These are phyloP conservation scores for Pycnomerus fuliginosus DNA, from an alignment of 2,888 invertebrate genomes.

Conservation along the genomic window DNA sequence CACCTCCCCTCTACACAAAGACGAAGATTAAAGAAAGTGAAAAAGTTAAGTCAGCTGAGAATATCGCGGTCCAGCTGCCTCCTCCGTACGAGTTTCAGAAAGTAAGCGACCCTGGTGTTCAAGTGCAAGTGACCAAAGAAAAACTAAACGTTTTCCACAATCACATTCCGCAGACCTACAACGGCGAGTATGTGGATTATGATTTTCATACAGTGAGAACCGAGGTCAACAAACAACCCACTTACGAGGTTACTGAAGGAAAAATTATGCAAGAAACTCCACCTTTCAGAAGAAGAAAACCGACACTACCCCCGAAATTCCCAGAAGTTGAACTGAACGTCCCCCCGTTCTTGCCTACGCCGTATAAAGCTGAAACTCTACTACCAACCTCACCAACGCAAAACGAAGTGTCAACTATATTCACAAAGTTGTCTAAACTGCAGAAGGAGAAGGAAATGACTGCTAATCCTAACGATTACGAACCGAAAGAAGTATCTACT, in stretches of 20 bases:
- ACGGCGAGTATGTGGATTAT: slow-evolving; percentile 36
- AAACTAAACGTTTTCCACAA: slow-evolving; percentile 49
- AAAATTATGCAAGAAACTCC: slow-evolving; percentile 21
- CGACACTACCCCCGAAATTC: slow-evolving; percentile 21
- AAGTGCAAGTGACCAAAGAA: slow-evolving; percentile 51
- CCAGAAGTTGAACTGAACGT: slow-evolving; percentile 36
- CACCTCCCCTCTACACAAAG: slow-evolving; percentile 48
- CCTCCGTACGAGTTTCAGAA: slow-evolving; percentile 31
- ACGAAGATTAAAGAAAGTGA: slow-evolving; percentile 16
- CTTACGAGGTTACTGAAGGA: slow-evolving; percentile 52
- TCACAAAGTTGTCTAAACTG: slow-evolving; percentile 40
- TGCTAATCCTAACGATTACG: slow-evolving; percentile 40
- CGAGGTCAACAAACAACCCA: slow-evolving; percentile 32
- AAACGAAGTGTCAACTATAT: slow-evolving; percentile 49
- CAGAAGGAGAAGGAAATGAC: slow-evolving; percentile 14
- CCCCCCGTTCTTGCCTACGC: slow-evolving; percentile 49
- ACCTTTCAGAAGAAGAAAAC: slow-evolving; percentile 18
- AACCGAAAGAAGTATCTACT: slow-evolving; percentile 51
- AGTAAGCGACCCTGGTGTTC: slow-evolving; percentile 26
- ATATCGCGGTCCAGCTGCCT: slow-evolving; percentile 28
- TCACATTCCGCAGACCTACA: slow-evolving; percentile 38
- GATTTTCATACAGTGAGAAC: slow-evolving; percentile 31
- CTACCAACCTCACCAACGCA: slow-evolving; percentile 49
- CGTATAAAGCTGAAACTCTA: slow-evolving; percentile 43
- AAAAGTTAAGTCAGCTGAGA: slow-evolving; percentile 21